A percentile compares a stretch with the other conserved stretches of the same genome.
Evolutionary conservation across 2,888 invertebrate species (phyloP).

Genomic region (Acrocyrtus sp.): DNA sequence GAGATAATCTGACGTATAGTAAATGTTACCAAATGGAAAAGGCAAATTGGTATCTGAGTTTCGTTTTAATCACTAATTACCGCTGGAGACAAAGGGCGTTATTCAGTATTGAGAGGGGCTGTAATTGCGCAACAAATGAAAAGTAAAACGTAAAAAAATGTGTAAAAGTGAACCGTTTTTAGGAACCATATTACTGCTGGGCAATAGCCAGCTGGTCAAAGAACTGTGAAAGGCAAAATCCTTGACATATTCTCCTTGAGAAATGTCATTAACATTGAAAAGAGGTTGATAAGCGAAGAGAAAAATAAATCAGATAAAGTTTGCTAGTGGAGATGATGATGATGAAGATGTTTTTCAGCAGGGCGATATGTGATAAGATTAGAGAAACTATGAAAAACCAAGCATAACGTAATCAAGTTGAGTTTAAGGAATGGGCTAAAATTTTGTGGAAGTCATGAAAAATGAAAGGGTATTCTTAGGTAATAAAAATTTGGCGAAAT

Average conservation of each 20-base stretch:
- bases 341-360: not conserved
- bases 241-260: conserved; percentile 45
- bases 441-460: too few relatives aligned
- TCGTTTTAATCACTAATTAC: too few relatives aligned
- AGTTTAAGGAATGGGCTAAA: too few relatives aligned
- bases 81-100: conserved; percentile 23
- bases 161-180: not conserved
- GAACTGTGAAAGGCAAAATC: conserved; percentile 29
- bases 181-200: conserved; percentile 44
- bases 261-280: conserved; percentile 41
- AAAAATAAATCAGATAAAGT: not conserved
- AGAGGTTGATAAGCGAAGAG: not conserved
- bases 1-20: too few relatives aligned
- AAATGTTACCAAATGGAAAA: too few relatives aligned
- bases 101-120: conserved; percentile 10
- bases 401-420: too few relatives aligned
- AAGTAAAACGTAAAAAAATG: conserved; percentile 15
- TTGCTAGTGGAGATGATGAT: too few relatives aligned
- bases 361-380: not conserved
- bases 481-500: not conserved
- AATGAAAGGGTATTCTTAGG: too few relatives aligned
- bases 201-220: conserved; percentile 27
- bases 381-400: too few relatives aligned
- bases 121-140: conserved; percentile 32
- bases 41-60: too few relatives aligned